Percentiles rank a stretch among this genome's conserved stretches.
Evolutionary conservation across 2,797 vertebrate genomes (phyloP).

Genomic region (Acanthopagrus latus): DNA sequence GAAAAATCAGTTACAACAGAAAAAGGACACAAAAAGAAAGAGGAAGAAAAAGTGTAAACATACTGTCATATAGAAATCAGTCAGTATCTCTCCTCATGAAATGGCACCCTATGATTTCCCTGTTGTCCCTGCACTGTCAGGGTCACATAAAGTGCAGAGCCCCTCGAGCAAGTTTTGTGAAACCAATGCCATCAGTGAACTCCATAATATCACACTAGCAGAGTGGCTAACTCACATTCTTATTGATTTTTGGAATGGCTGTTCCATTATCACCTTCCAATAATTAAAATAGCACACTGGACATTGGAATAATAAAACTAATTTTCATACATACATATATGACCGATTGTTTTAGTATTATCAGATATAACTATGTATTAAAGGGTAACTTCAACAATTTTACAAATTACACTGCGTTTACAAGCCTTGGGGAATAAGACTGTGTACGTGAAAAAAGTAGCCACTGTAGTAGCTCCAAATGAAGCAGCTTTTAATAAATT

Average conservation of each 20-base stretch:
- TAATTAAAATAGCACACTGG: not conserved
- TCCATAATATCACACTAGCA: not conserved
- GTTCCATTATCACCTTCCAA: slow-evolving; percentile 26
- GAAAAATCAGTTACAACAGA: not conserved
- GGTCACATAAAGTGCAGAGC: not conserved
- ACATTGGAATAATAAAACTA: not conserved
- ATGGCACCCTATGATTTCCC: not conserved
- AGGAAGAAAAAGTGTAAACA: not conserved
- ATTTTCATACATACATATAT: not conserved
- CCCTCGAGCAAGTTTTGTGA: not conserved
- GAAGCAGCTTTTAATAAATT: too few species aligned
- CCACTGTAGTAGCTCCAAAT: too few species aligned
- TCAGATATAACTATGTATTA: not conserved
- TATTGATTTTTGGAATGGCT: slow-evolving; percentile 33
- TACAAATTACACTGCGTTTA: too few species aligned
- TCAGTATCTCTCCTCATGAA: not conserved
- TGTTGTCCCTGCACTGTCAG: not conserved
- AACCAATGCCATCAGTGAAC: slow-evolving; percentile 9
- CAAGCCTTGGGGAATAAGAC: too few species aligned
- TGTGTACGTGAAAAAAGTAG: too few species aligned
- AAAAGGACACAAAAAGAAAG: not conserved
- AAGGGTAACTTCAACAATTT: too few species aligned
- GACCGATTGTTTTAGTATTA: not conserved
- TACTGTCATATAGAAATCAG: not conserved
- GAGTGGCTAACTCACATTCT: slow-evolving; percentile 9